phyloP scores from a whole-genome alignment of 23 tunicate species.

The Styela clava region DNA sequence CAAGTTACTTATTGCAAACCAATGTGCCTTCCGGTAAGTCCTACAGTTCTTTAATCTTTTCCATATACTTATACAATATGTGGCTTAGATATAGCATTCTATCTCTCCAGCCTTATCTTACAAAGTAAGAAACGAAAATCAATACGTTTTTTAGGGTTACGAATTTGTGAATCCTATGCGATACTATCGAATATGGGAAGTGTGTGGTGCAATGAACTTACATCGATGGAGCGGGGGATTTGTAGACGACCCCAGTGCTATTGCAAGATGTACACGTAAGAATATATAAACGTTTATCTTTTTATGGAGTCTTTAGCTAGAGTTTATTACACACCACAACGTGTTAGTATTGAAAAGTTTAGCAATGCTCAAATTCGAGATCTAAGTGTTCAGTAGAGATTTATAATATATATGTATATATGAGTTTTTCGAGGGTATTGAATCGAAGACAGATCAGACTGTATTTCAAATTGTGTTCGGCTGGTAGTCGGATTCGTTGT shows the following conservation, averaged over 20 bases:
- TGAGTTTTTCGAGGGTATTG: no score
- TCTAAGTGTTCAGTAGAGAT: no score
- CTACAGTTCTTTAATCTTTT: background rate
- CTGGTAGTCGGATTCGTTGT: no score
- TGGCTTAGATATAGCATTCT: background rate
- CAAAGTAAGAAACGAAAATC: no score
- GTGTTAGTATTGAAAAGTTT: background rate
- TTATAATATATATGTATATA: no score
- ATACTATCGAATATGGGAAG: constrained; percentile 74
- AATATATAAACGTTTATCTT: no score
- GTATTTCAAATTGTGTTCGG: no score
- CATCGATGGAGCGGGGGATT: constrained; percentile 94
- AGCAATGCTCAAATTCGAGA: constrained; percentile 1
- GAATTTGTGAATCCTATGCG: constrained; percentile 68
- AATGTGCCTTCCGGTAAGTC: constrained; percentile 56
- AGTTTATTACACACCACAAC: no score
- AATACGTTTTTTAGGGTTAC: constrained; percentile 52
- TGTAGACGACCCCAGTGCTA: constrained; percentile 53
- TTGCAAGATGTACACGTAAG: constrained; percentile 82
- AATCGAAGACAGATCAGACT: no score
- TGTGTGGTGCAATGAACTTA: constrained; percentile 55
- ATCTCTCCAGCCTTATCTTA: no score
- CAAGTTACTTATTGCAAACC: constrained; percentile 72
- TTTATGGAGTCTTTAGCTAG: background rate
- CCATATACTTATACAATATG: background rate